These are phyloP conservation scores for Tethya wilhelma DNA, from an alignment of 37 sponge, comb jelly and placozoan species.

Conservation along the genomic window DNA sequence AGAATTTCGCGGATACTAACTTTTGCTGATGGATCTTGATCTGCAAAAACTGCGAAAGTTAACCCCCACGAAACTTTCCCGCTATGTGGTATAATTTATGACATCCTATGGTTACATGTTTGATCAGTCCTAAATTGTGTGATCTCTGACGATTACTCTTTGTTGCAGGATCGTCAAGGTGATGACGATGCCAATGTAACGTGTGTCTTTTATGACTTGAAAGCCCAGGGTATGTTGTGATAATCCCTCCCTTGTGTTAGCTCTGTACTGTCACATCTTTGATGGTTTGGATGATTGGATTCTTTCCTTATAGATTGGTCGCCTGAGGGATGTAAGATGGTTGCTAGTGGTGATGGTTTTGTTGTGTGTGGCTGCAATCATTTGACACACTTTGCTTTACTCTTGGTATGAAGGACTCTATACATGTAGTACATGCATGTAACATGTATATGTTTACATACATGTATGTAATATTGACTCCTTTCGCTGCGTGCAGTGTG, in stretches of 20 bases:
- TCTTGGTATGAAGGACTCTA: slow-evolving; percentile 21
- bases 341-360: neutral
- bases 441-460: no score
- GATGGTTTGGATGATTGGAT: slow-evolving; percentile 54
- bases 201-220: slow-evolving; percentile 35
- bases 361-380: slow-evolving; percentile 40
- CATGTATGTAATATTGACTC: no score
- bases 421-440: no score
- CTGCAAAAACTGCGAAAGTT: no score
- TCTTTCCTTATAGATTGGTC: no score
- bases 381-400: slow-evolving; percentile 30
- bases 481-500: no score
- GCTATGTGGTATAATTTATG: no score
- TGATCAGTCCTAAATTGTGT: no score
- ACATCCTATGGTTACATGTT: no score
- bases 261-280: neutral
- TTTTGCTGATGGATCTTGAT: no score
- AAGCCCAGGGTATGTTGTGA: slow-evolving; percentile 7
- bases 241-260: neutral
- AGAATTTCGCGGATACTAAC: no score
- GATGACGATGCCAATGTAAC: slow-evolving; percentile 4
- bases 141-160: neutral
- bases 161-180: slow-evolving; percentile 6
- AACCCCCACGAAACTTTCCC: no score
- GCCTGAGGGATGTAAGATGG: slow-evolving; percentile 6